phyloP scores from a whole-genome alignment of 2,113 vertebrate genomes.

The Struthio camelus region DNA sequence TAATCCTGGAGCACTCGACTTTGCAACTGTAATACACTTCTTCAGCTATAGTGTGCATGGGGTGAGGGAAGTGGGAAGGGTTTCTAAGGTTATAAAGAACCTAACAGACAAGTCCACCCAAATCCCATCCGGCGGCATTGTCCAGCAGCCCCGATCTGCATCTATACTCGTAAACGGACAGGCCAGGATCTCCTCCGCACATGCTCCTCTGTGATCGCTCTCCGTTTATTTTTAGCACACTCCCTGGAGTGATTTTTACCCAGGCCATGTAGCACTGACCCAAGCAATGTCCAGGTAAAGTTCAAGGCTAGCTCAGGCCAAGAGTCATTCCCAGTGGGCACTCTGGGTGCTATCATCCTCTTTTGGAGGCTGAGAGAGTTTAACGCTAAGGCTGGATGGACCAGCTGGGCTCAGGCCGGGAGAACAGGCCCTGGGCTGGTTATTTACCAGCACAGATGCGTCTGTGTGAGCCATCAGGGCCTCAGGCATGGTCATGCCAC shows the following conservation, averaged over 20 bases:
- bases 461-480: background rate
- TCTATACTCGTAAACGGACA: background rate
- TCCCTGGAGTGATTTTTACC: background rate
- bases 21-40: background rate
- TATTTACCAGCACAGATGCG: background rate
- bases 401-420: background rate
- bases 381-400: background rate
- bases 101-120: background rate
- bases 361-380: background rate
- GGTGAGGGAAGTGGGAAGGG: background rate
- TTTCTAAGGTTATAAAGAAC: background rate
- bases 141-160: background rate
- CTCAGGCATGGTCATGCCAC: background rate
- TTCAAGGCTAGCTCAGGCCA: background rate
- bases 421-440: background rate
- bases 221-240: rapidly evolving
- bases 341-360: rapidly evolving
- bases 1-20: background rate
- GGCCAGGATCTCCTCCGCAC: background rate
- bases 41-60: background rate
- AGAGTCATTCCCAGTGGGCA: background rate
- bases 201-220: background rate
- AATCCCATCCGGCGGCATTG: background rate
- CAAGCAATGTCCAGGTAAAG: background rate
- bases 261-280: background rate